A percentile compares a stretch with the other conserved stretches of the same genome.
Conservation (phyloP, 2,797 vertebrate genomes). For the Lutjanus campechanus region DNA sequence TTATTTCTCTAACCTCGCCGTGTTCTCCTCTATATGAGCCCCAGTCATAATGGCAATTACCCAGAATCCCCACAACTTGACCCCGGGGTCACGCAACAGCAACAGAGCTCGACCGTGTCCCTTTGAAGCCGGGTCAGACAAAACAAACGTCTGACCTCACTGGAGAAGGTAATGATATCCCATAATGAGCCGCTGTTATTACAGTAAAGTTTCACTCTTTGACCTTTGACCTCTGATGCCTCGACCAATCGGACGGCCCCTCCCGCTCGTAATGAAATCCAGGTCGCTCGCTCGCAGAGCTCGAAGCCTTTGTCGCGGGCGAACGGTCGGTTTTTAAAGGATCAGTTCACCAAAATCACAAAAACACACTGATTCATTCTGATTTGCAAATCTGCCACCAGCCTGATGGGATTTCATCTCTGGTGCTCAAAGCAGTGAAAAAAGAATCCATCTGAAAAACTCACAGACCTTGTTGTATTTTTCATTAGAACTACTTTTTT, state of each 20-base stretch:
- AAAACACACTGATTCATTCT: neutral
- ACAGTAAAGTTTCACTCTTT: constrained; percentile 51
- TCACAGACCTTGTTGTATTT: too few relatives aligned
- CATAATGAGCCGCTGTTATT: constrained; percentile 57
- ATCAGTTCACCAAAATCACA: constrained; percentile 3
- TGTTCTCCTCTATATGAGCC: neutral
- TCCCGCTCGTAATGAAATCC: constrained; percentile 39
- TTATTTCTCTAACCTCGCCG: neutral
- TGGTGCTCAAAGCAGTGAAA: neutral
- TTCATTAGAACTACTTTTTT: too few relatives aligned
- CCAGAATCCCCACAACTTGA: constrained; percentile 35
- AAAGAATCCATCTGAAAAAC: neutral
- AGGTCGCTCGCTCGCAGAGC: constrained; percentile 7
- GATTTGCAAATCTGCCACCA: neutral
- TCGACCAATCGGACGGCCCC: neutral
- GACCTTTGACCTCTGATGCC: constrained; percentile 57
- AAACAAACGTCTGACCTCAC: constrained; percentile 44
- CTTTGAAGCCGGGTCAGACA: constrained; percentile 44
- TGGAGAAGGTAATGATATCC: constrained; percentile 26
- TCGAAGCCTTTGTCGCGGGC: neutral
- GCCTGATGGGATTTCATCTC: too few relatives aligned
- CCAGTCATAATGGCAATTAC: constrained; percentile 9
- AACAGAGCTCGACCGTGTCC: neutral
- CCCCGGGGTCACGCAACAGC: neutral
- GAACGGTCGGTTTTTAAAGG: neutral